Evolutionary conservation across 2,113 vertebrate genomes (phyloP).

Genomic region (Pseudonaja textilis): DNA sequence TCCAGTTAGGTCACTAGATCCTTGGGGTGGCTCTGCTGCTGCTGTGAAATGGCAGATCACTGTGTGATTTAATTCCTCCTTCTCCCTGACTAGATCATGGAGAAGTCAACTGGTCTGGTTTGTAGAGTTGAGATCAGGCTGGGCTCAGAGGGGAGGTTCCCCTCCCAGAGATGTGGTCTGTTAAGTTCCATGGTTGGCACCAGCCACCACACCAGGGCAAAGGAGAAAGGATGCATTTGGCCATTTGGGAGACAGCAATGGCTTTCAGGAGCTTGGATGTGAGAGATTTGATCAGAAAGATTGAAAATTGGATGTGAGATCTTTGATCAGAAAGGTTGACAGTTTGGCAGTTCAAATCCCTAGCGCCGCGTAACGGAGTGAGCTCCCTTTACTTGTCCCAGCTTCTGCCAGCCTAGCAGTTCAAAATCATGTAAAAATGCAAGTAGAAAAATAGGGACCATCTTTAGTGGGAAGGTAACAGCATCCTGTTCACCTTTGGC

Average conservation of each 20-base stretch:
- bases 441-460: too few relatives aligned
- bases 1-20: not conserved
- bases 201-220: not conserved
- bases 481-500: too few relatives aligned
- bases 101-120: not conserved
- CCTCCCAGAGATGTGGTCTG: not conserved
- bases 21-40: not conserved
- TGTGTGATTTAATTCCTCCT: not conserved
- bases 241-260: not conserved
- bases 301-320: not conserved
- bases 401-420: too few relatives aligned
- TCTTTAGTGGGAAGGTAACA: too few relatives aligned
- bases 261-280: not conserved
- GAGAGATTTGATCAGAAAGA: not conserved
- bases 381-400: too few relatives aligned
- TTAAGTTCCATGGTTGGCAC: not conserved
- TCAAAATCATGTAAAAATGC: too few relatives aligned
- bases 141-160: not conserved
- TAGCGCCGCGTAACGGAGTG: not conserved
- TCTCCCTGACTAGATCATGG: not conserved
- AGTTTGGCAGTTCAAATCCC: too few relatives aligned
- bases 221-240: not conserved
- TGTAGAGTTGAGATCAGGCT: not conserved
- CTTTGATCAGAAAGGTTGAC: too few relatives aligned
- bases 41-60: not conserved